Conservation (phyloP, 2,888 invertebrate genomes). For the Erebia palarica region DNA sequence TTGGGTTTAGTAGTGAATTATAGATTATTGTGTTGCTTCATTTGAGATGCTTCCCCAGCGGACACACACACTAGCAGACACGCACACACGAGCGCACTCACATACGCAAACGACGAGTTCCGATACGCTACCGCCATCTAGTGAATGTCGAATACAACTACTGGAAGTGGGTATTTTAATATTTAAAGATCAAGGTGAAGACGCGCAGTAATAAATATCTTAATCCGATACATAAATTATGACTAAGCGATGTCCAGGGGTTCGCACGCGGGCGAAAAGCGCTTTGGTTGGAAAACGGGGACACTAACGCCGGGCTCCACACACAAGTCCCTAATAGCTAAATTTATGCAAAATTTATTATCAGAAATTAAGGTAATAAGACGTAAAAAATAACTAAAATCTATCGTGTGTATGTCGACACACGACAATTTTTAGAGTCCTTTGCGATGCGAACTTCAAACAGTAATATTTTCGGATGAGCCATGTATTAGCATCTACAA, state of each 20-base stretch:
- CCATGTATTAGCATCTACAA: background rate
- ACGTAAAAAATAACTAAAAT: too few species aligned
- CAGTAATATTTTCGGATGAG: background rate
- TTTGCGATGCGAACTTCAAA: background rate
- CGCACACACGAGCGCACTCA: constrained; percentile 10
- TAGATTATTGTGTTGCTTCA: background rate
- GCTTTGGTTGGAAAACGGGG: constrained; percentile 34
- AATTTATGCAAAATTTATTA: background rate
- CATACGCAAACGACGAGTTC: constrained; percentile 28
- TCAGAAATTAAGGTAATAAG: background rate
- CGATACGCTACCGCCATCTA: constrained; percentile 29
- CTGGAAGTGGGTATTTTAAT: background rate
- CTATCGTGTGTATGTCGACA: too few species aligned
- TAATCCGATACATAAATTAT: constrained; percentile 42
- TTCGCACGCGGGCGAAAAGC: constrained; percentile 32
- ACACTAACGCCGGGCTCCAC: background rate
- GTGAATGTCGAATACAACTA: constrained; percentile 31
- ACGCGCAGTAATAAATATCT: constrained; percentile 37
- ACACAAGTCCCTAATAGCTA: too few species aligned
- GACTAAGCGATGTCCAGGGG: constrained; percentile 42
- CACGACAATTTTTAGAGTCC: background rate
- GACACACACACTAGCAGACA: constrained; percentile 22
- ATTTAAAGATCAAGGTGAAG: background rate
- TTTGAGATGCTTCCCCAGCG: background rate
- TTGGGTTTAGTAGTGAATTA: background rate